phyloP scores from a whole-genome alignment of 64 coral and sea anemone species.

The Montipora efflorescens region DNA sequence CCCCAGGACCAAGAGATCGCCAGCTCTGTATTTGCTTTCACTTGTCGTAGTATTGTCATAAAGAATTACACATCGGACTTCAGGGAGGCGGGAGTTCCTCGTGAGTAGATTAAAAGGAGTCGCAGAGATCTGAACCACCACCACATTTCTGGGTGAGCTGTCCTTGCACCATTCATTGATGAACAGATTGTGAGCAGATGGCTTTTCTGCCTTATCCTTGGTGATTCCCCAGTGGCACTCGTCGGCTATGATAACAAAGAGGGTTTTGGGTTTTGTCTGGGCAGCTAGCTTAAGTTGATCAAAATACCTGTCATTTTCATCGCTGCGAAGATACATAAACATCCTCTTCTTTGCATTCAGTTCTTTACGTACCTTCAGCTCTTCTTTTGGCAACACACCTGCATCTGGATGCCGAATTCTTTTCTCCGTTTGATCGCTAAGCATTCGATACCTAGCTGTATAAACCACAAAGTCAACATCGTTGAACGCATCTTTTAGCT shows the following conservation, averaged over 20 bases:
- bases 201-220: slow-evolving; percentile 52
- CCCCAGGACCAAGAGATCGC: neutral
- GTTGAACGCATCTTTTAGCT: slow-evolving; percentile 52
- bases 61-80: neutral
- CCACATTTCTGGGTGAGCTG: neutral
- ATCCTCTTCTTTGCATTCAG: slow-evolving; percentile 31
- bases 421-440: slow-evolving; percentile 76
- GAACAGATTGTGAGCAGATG: slow-evolving; percentile 59
- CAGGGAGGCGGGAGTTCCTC: neutral
- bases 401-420: slow-evolving; percentile 68
- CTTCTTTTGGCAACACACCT: slow-evolving; percentile 60
- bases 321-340: slow-evolving; percentile 75
- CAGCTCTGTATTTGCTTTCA: neutral
- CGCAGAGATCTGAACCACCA: neutral
- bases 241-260: slow-evolving; percentile 72
- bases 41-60: neutral
- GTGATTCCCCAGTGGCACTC: slow-evolving; percentile 84
- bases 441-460: slow-evolving; percentile 74
- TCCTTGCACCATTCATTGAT: too few relatives aligned
- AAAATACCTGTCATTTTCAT: slow-evolving; percentile 46
- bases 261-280: slow-evolving; percentile 34
- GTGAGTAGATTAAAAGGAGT: neutral
- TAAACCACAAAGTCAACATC: slow-evolving; percentile 70
- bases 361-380: slow-evolving; percentile 3
- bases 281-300: slow-evolving; percentile 40